Percentiles rank a stretch among this genome's conserved stretches.
Evolutionary conservation across 2,888 invertebrate species (phyloP).

Genomic region (Campoplex capitator): DNA sequence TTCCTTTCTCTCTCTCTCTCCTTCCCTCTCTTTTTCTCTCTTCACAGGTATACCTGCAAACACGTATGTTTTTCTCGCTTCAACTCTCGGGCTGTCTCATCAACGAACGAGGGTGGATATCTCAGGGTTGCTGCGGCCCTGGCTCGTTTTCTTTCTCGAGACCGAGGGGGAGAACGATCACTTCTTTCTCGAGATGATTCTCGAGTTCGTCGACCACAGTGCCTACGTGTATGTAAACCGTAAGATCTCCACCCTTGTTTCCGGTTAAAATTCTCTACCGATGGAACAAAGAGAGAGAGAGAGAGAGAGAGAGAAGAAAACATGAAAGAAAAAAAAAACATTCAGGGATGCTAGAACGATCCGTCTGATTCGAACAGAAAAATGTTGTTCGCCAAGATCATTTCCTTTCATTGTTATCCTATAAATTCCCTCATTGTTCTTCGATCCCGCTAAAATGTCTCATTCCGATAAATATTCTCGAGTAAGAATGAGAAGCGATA

Average conservation of each 20-base stretch:
- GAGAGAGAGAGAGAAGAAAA: neutral
- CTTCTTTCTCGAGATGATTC: slow-evolving; percentile 40
- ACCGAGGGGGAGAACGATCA: slow-evolving; percentile 44
- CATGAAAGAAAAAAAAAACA: slow-evolving; percentile 3
- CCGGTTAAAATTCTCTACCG: slow-evolving; percentile 9
- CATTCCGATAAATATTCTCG: slow-evolving; percentile 1
- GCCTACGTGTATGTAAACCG: neutral
- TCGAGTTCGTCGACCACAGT: slow-evolving; percentile 55
- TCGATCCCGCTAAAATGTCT: neutral
- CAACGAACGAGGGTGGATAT: slow-evolving; percentile 68
- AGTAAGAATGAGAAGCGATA: slow-evolving; percentile 1
- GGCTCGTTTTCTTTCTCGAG: slow-evolving; percentile 48
- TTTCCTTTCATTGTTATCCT: neutral
- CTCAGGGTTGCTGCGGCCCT: slow-evolving; percentile 58
- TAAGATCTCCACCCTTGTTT: slow-evolving; percentile 50
- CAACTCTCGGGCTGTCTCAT: slow-evolving; percentile 64
- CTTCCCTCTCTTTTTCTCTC: slow-evolving; percentile 46
- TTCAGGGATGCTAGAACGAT: slow-evolving; percentile 11
- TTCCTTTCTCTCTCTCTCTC: slow-evolving; percentile 20
- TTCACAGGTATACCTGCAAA: slow-evolving; percentile 30
- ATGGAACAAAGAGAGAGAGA: neutral
- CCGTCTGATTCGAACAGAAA: neutral
- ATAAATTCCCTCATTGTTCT: neutral
- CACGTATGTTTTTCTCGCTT: slow-evolving; percentile 50
- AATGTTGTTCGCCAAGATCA: neutral